A percentile compares a stretch with the other conserved stretches of the same genome.
These are phyloP conservation scores for Galerucella calmariensis DNA, from an alignment of 2,888 invertebrate species.

Conservation along the genomic window DNA sequence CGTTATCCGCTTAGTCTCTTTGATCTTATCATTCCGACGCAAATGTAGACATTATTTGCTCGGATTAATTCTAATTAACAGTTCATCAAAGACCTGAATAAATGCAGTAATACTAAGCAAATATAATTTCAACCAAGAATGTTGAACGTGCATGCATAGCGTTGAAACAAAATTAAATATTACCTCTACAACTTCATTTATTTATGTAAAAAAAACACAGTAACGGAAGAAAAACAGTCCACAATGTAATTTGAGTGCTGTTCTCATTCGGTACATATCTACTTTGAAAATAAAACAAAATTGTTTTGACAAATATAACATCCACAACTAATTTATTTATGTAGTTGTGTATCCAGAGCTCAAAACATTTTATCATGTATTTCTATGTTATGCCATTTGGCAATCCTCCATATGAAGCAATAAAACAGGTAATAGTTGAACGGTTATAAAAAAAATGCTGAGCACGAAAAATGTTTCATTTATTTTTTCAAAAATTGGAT, in stretches of 20 bases:
- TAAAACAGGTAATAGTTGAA: no score
- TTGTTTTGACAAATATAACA: no score
- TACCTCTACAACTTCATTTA: not conserved
- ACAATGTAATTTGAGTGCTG: not conserved
- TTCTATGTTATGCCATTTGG: no score
- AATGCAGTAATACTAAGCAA: slow-evolving; percentile 1
- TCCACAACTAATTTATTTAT: no score
- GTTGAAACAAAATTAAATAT: not conserved
- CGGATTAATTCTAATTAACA: not conserved
- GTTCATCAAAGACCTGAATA: not conserved
- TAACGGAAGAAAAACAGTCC: not conserved
- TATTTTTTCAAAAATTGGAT: no score
- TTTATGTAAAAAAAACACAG: not conserved
- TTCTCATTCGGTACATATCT: not conserved
- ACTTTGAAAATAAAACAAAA: no score
- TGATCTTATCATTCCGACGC: not conserved
- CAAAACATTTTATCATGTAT: no score
- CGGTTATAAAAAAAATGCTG: no score
- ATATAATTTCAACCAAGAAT: not conserved
- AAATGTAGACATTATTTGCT: not conserved
- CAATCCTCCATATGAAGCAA: no score
- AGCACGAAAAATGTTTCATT: no score
- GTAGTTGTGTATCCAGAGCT: no score
- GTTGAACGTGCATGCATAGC: no score
- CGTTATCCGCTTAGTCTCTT: not conserved